Conservation (phyloP, 1,140 invertebrate species). For the Battus philenor region DNA sequence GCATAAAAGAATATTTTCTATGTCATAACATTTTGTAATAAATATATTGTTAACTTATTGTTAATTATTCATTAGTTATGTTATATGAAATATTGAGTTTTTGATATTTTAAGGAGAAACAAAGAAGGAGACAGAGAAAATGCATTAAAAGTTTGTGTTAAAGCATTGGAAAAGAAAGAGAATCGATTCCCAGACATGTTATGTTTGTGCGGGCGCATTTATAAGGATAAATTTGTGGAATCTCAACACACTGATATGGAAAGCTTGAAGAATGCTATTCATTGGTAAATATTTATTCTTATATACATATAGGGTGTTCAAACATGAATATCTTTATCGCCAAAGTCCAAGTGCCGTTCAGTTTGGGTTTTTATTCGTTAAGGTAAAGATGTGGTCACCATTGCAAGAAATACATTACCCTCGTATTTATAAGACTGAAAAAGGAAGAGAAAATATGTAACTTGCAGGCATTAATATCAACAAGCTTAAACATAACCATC, state of each 20-base stretch:
- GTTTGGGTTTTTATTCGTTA: no score
- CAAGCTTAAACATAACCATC: no score
- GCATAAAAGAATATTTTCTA: no score
- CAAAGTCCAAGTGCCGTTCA: no score
- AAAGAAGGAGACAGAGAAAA: conserved; percentile 95
- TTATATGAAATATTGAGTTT: no score
- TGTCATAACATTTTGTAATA: no score
- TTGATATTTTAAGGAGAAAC: conserved; percentile 83
- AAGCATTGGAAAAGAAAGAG: conserved; percentile 93
- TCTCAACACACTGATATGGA: conserved; percentile 93
- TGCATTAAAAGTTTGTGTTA: conserved; percentile 93
- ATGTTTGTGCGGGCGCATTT: conserved; percentile 98
- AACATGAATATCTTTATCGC: not conserved
- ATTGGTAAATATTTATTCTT: conserved; percentile 80
- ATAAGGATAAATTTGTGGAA: conserved; percentile 99
- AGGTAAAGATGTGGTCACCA: not conserved
- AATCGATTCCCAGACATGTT: conserved; percentile 97
- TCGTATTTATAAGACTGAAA: no score
- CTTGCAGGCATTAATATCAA: no score
- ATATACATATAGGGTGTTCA: not conserved
- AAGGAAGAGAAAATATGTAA: no score
- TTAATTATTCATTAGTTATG: no score
- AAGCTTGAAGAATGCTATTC: conserved; percentile 94
- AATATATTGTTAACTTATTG: no score
- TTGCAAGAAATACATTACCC: not conserved